phyloP scores from a whole-genome alignment of 1,140 invertebrate species.

The Drosophila mauritiana region DNA sequence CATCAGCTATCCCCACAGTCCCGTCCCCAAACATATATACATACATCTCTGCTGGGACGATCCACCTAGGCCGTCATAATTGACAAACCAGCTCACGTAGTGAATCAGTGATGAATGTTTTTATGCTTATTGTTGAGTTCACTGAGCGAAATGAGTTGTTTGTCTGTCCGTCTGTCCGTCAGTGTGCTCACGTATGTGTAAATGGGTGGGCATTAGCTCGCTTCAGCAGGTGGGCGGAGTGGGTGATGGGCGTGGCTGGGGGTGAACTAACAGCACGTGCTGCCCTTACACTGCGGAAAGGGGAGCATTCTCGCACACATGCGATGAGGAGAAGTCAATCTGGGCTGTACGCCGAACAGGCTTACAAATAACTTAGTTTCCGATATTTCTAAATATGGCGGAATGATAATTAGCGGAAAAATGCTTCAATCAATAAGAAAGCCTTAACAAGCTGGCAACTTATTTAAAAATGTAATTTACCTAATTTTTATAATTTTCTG shows the following conservation, averaged over 20 bases:
- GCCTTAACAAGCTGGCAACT: too few relatives aligned
- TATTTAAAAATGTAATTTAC: too few relatives aligned
- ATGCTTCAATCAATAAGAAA: neutral
- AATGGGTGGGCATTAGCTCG: slow-evolving; percentile 44
- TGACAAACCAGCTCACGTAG: slow-evolving; percentile 76
- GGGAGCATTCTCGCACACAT: slow-evolving; percentile 9
- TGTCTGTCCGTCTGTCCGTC: slow-evolving; percentile 47
- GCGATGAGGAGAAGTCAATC: slow-evolving; percentile 4
- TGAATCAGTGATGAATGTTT: slow-evolving; percentile 83
- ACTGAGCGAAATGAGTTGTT: slow-evolving; percentile 82
- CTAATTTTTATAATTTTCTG: too few relatives aligned
- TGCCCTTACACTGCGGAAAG: neutral
- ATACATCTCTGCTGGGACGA: slow-evolving; percentile 18
- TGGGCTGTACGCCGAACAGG: neutral
- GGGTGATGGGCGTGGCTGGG: slow-evolving; percentile 1
- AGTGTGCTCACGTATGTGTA: slow-evolving; percentile 42
- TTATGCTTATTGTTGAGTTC: slow-evolving; percentile 83
- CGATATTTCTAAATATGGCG: neutral
- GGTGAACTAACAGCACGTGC: slow-evolving; percentile 19
- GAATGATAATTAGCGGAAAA: neutral
- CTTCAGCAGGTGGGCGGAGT: neutral
- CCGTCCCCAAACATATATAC: neutral
- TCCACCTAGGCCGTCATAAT: slow-evolving; percentile 66
- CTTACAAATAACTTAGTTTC: too few relatives aligned
- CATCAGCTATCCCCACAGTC: slow-evolving; percentile 9